Percentiles rank a stretch among this genome's conserved stretches.
Conservation (phyloP, 2,113 vertebrate genomes). For the Falcunculus frontatus region DNA sequence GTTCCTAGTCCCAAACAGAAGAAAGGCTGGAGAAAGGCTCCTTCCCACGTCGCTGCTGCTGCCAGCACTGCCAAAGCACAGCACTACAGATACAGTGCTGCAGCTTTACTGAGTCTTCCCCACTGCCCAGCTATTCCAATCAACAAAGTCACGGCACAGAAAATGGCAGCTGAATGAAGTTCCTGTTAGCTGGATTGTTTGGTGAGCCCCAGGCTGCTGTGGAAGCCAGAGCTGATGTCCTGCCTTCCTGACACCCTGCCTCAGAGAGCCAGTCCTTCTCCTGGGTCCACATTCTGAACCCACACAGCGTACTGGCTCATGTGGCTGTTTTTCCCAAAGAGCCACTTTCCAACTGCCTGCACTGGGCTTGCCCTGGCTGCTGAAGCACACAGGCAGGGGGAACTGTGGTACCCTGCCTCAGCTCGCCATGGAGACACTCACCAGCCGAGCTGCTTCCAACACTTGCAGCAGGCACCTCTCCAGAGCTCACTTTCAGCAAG, state of each 20-base stretch:
- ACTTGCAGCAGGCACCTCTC: not conserved
- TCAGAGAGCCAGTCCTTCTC: not conserved
- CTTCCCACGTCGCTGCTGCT: not conserved
- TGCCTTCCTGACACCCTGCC: not conserved
- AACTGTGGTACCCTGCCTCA: not conserved
- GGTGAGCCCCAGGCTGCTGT: not conserved
- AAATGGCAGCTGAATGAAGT: not conserved
- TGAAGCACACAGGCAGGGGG: accelerated
- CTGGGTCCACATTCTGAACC: not conserved
- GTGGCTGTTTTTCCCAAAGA: not conserved
- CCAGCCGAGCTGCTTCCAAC: not conserved
- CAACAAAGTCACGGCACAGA: not conserved
- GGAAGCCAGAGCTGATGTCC: not conserved
- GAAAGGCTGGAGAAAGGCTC: not conserved
- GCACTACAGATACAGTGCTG: not conserved
- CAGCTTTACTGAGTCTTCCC: not conserved
- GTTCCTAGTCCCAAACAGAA: not conserved
- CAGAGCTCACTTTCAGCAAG: not conserved
- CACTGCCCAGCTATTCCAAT: not conserved
- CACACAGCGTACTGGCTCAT: not conserved
- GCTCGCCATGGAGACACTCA: not conserved
- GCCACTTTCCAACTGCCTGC: not conserved
- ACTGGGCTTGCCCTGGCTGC: not conserved
- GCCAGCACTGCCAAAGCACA: not conserved
- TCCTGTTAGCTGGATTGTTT: not conserved